Base-by-base conservation (phyloP, 2,113 vertebrate species). In the Lophotis ruficrista region DNA sequence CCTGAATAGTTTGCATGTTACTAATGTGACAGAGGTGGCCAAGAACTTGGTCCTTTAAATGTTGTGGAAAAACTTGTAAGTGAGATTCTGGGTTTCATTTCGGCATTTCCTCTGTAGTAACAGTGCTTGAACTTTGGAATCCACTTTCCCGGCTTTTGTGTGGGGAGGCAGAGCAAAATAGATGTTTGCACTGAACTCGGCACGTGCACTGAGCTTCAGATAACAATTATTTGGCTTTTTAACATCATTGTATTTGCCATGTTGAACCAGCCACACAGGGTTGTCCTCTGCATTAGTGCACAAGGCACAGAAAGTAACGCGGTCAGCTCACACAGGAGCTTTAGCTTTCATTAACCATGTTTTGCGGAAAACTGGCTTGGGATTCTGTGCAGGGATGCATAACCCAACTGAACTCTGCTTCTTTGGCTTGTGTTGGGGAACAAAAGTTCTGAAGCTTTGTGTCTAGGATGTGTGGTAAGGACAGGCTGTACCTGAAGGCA, bases 121-220 rank as follows among this genome's bases (percentile, higher is more conserved):
- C 60, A 77, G 72, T 51, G 93, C 83, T 91, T 96, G 96, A 89
- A 96, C 95, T 96, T 96, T 94, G 96, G 91, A 96, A 96, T 91
- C 60, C 83, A 57, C 93, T 96, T 91, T 72, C 54, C 90, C 0
- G 7, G 93, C 87, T 72, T 87, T 91, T 94, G 89, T 91, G 87
- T 30, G 54, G 58, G 70, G 58, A 94, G 77, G 77, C 78, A 62
- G 58, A 91, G 93, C 41, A 73, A 91, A 94, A 89, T 95, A 78
- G 73, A 76, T 96, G 77, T 94, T 96, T 96, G 96, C 7, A 1
- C 73, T 96, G 70, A 91, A 89, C 87, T 89, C 70, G 5, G 81
- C 91, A 69, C 2, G 4, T 94, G 90, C 21, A 4, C 77, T 12
- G 37, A 58, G 73, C 84, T 82, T 85, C 78, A 91, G 87, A 90